A percentile compares a stretch with the other conserved stretches of the same genome.
Evolutionary conservation across 2,888 invertebrate species (phyloP).

Genomic region (Willowsia nigromaculata): DNA sequence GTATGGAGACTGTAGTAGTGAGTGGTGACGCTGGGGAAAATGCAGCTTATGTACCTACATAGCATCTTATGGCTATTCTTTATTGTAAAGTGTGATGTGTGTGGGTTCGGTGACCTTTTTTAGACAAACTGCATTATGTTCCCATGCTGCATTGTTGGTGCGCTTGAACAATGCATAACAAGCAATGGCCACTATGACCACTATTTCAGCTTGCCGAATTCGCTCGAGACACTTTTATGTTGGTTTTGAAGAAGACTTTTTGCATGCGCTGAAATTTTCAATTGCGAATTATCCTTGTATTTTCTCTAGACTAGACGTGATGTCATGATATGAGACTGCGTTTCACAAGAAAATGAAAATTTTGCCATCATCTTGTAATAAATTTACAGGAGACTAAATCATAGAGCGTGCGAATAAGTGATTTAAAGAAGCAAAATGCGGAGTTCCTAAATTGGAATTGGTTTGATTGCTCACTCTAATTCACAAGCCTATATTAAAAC

Average conservation of each 20-base stretch:
- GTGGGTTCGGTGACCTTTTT: conserved; percentile 62
- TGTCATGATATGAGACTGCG: neutral
- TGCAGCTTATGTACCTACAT: neutral
- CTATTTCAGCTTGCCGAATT: neutral
- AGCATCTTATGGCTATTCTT: neutral
- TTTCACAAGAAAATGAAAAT: no score
- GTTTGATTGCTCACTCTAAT: no score
- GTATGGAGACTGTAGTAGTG: conserved; percentile 10
- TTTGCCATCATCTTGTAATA: no score
- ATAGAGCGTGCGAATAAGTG: no score
- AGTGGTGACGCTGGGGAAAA: conserved; percentile 6
- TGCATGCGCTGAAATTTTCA: neutral
- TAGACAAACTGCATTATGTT: conserved; percentile 33
- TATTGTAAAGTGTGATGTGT: neutral
- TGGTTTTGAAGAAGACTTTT: neutral
- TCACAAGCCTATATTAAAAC: no score
- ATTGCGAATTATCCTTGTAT: neutral
- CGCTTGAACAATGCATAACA: conserved; percentile 2
- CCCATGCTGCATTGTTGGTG: neutral
- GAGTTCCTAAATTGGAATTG: no score
- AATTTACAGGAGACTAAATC: no score
- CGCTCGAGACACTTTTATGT: neutral
- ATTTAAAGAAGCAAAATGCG: no score
- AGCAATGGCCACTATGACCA: conserved; percentile 12
- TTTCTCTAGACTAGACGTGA: neutral